A percentile compares a stretch with the other conserved stretches of the same genome.
These are phyloP conservation scores for Rhagoletis pomonella DNA, from an alignment of 1,140 invertebrate genomes.

Conservation along the genomic window DNA sequence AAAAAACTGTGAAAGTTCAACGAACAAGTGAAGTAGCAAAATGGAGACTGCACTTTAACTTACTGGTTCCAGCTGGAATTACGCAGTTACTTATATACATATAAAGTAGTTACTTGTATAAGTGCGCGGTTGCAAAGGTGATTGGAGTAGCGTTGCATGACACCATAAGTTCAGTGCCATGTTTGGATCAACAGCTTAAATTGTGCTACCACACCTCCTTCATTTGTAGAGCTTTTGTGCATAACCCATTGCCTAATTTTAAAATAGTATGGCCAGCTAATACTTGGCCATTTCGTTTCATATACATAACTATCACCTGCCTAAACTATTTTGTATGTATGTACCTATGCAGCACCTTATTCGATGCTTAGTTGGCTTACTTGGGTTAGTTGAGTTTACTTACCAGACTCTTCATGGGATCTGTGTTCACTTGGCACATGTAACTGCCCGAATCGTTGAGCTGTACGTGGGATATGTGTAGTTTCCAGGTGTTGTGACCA, in stretches of 20 bases:
- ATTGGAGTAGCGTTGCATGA: neutral
- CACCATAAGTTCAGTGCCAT: too few species aligned
- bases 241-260: neutral
- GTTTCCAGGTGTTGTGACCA: constrained; percentile 93
- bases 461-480: constrained; percentile 90
- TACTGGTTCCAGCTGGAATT: constrained; percentile 37
- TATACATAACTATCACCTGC: neutral
- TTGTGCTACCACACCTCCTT: neutral
- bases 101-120: neutral
- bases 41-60: constrained; percentile 4
- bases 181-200: constrained; percentile 36
- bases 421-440: constrained; percentile 95
- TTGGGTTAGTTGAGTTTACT: constrained; percentile 64
- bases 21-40: neutral
- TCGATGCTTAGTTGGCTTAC: neutral
- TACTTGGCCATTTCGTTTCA: neutral
- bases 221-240: neutral
- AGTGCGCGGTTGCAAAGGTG: neutral
- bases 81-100: neutral
- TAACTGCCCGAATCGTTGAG: constrained; percentile 91
- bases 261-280: neutral
- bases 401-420: constrained; percentile 92
- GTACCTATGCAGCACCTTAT: neutral
- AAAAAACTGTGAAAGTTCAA: neutral
- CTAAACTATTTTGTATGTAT: neutral